Percentiles rank a stretch among this genome's conserved stretches.
phyloP scores from a whole-genome alignment of 1,140 invertebrate genomes.

The Eumaeus atala region DNA sequence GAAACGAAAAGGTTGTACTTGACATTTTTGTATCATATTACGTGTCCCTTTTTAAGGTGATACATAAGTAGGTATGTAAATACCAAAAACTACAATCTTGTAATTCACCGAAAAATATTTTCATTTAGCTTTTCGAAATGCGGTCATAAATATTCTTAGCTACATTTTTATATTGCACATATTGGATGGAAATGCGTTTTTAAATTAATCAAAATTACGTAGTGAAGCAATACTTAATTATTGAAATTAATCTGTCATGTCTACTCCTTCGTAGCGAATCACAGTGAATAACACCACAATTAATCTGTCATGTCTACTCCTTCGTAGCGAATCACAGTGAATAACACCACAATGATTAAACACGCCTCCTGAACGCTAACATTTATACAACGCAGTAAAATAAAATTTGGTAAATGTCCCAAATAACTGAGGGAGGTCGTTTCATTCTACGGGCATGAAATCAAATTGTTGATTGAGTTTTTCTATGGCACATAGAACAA shows the following conservation, averaged over 20 bases:
- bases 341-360: constrained; percentile 33
- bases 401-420: constrained; percentile 16
- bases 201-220: too few relatives aligned
- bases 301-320: background rate
- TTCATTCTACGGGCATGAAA: constrained; percentile 3
- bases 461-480: constrained; percentile 11
- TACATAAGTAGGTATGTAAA: too few relatives aligned
- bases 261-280: background rate
- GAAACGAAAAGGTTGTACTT: too few relatives aligned
- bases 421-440: background rate
- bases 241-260: background rate
- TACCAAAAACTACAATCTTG: too few relatives aligned
- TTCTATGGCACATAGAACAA: constrained; percentile 4
- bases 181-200: too few relatives aligned
- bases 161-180: too few relatives aligned
- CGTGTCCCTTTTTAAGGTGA: too few relatives aligned
- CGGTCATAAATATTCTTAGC: too few relatives aligned
- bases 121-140: too few relatives aligned
- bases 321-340: constrained; percentile 11
- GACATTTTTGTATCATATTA: too few relatives aligned
- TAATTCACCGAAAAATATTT: too few relatives aligned
- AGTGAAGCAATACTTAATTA: too few relatives aligned
- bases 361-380: constrained; percentile 29
- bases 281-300: constrained; percentile 19
- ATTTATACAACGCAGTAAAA: constrained; percentile 11